Percentiles rank a stretch among this genome's conserved stretches.
Conservation (phyloP, 2,888 invertebrate genomes). For the Cremastinae sp. region DNA sequence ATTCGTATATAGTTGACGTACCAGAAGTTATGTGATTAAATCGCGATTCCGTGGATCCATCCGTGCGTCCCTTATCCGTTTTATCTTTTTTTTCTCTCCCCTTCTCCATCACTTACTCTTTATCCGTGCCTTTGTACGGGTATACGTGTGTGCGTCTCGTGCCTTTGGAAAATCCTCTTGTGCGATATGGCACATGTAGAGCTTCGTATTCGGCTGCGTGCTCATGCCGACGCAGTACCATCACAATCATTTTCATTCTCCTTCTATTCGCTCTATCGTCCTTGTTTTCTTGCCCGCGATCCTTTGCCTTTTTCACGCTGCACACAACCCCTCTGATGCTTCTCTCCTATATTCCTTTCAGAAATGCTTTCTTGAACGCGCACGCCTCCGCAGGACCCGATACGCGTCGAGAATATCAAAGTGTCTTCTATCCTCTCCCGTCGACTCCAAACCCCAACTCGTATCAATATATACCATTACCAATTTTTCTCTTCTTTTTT, state of each 20-base stretch:
- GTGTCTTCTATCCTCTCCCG: conserved; percentile 31
- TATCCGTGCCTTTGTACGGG: conserved; percentile 36
- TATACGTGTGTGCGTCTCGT: conserved; percentile 17
- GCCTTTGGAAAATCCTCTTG: conserved; percentile 31
- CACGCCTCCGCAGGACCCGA: conserved; percentile 51
- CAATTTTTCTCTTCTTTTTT: too few relatives aligned
- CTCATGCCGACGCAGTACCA: conserved; percentile 28
- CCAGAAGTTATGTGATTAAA: conserved; percentile 66
- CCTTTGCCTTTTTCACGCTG: conserved; percentile 50
- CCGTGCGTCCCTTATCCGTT: conserved; percentile 58
- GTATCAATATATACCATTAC: too few relatives aligned
- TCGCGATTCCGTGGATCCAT: conserved; percentile 64
- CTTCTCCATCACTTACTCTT: conserved; percentile 17
- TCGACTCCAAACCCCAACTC: background rate
- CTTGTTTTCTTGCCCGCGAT: conserved; percentile 22
- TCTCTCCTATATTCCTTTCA: conserved; percentile 45
- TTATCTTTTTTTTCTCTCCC: conserved; percentile 1
- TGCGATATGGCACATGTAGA: conserved; percentile 30
- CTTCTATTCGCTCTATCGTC: conserved; percentile 16
- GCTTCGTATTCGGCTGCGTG: conserved; percentile 29
- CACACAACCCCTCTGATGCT: conserved; percentile 48
- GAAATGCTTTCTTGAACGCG: conserved; percentile 39
- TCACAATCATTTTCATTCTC: conserved; percentile 22
- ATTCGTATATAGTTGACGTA: conserved; percentile 62
- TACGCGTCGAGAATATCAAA: conserved; percentile 61